phyloP scores from a whole-genome alignment of 2,113 vertebrate genomes.

The Micronycteris hirsuta region DNA sequence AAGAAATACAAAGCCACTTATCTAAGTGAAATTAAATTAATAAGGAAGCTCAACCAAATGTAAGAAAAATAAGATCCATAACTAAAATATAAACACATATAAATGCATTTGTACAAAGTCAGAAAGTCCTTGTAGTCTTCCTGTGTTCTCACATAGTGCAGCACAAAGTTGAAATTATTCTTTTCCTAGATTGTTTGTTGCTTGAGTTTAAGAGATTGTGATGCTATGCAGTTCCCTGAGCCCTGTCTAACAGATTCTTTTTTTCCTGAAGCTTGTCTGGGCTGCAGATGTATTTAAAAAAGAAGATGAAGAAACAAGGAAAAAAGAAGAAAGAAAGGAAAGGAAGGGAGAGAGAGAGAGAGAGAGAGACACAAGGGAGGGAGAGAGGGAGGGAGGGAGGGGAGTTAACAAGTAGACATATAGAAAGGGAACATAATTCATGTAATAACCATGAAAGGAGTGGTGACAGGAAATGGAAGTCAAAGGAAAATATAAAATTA shows the following conservation, averaged over 20 bases:
- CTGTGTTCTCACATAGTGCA: background rate
- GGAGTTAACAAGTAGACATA: background rate
- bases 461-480: background rate
- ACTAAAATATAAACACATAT: background rate
- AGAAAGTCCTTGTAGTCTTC: background rate
- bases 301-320: background rate
- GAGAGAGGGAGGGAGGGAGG: background rate
- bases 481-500: background rate
- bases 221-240: background rate
- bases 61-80: background rate
- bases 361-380: too few relatives aligned
- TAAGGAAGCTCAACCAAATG: background rate
- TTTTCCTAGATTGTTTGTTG: background rate
- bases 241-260: background rate
- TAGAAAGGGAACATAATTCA: background rate
- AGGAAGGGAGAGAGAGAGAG: too few relatives aligned
- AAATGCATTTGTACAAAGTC: background rate
- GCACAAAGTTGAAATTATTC: background rate
- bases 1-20: background rate
- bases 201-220: background rate
- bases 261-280: background rate
- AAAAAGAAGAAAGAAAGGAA: background rate
- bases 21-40: constrained; percentile 29
- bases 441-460: background rate
- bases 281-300: background rate